Evolutionary conservation across 2,797 vertebrate species (phyloP), one percentile per base, ranked within the genome.

Genomic region (Tangara arthus): DNA sequence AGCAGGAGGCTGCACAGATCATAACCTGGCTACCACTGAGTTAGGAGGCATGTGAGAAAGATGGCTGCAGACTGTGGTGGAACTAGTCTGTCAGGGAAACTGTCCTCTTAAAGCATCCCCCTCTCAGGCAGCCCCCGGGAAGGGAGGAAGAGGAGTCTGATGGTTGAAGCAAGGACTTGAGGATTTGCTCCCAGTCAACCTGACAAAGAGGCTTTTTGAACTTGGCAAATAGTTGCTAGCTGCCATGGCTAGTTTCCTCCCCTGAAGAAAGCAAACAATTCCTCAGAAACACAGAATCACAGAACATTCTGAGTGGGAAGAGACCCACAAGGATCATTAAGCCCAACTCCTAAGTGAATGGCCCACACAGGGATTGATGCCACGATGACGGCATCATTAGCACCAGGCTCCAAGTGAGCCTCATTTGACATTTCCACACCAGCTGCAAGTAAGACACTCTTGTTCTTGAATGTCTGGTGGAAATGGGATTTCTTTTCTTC

Each of bases 381-480:
- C 47, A 32, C 0, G 1, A 49, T 1, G 0, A 55, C 4, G 35
- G 26, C 21, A 41, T 41, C 56, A 19, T 41, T 30, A 70, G 49
- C 34, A 78, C 21, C 34, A 15, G 24, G 30, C 49, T 78, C 41
- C 56, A 70, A 18, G 30, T 21, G 47, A 77, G 47, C 34, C 47
- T 78, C 10, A 1, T 90, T 46, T 72, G 42, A 78, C 47, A 20
- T 23, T 72, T 28, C 56, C 60, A 20, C 0, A 0, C 47, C 63
- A 76, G 41, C 12, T 0, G 0, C 37, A 79, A 35, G 52, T 26
- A 72, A 76, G 24, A 63, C 35, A 68, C 7, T 5, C 24, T 68
- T 1, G 0, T 6, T 71, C 49, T 44, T 37, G 41, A 91, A 68
- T 34, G 41, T 4, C 24, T 55, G 28, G 15, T 70, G 46, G 61